Evolutionary conservation across 2,113 vertebrate species (phyloP).

Genomic region (Actinemys pallida): DNA sequence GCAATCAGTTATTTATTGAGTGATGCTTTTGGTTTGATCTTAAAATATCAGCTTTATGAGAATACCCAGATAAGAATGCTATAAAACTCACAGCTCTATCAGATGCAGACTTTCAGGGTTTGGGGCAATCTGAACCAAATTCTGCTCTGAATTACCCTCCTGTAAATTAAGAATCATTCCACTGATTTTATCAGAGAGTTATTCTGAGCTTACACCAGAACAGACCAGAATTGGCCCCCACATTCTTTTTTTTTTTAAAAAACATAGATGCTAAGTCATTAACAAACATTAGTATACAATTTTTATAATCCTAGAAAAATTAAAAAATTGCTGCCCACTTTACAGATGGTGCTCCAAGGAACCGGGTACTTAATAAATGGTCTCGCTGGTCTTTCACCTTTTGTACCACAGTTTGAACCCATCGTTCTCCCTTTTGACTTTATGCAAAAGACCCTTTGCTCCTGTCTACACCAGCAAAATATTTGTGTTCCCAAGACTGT

Average conservation of each 20-base stretch:
- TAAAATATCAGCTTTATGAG: background rate
- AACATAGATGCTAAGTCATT: background rate
- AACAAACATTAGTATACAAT: background rate
- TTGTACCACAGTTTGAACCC: background rate
- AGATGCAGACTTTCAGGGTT: background rate
- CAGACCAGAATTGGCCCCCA: background rate
- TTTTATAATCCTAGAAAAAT: background rate
- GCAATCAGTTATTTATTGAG: background rate
- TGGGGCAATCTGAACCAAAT: background rate
- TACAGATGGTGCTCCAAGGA: background rate
- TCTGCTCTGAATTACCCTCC: background rate
- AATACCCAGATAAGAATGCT: conserved; percentile 4
- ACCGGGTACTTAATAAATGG: background rate
- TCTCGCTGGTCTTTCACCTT: background rate
- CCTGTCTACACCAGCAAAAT: background rate
- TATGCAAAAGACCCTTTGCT: background rate
- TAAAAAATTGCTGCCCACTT: background rate
- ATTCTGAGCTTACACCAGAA: background rate
- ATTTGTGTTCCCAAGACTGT: background rate
- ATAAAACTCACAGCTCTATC: background rate
- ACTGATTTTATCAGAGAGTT: background rate
- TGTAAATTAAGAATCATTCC: background rate
- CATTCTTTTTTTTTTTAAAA: background rate
- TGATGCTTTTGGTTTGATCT: background rate
- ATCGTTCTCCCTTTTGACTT: background rate